Conservation (phyloP, 2,113 vertebrate species). For the Neotragus moschatus region DNA sequence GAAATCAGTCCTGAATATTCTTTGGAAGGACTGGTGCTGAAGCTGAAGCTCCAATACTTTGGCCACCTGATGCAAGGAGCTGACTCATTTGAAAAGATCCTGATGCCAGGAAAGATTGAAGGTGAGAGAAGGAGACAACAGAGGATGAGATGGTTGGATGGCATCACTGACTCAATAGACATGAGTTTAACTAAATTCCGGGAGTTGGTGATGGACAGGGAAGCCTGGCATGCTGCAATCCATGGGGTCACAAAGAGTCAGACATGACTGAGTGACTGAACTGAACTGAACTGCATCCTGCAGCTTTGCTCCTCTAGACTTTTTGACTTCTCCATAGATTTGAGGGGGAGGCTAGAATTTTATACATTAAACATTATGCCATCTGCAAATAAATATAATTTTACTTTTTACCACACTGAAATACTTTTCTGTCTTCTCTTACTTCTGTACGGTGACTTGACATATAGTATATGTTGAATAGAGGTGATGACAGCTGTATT, state of each 20-base stretch:
- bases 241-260: accelerated
- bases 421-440: not conserved
- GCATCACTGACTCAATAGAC: not conserved
- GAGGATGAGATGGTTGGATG: not conserved
- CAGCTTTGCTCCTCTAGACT: not conserved
- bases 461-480: not conserved
- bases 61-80: not conserved
- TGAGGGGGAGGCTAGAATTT: not conserved
- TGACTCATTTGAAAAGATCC: not conserved
- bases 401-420: not conserved
- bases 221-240: not conserved
- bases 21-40: not conserved
- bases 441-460: not conserved
- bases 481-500: not conserved
- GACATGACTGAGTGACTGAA: not conserved
- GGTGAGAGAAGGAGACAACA: accelerated
- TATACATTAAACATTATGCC: too few species aligned
- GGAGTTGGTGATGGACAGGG: not conserved
- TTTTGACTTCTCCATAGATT: not conserved
- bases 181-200: not conserved
- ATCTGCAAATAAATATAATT: not conserved
- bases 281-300: not conserved
- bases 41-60: not conserved
- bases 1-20: not conserved
- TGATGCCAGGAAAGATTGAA: not conserved